Percentiles rank a stretch among this genome's conserved stretches.
Conservation (phyloP, 2,888 invertebrate genomes). For the Ryuthela nishihirai region DNA sequence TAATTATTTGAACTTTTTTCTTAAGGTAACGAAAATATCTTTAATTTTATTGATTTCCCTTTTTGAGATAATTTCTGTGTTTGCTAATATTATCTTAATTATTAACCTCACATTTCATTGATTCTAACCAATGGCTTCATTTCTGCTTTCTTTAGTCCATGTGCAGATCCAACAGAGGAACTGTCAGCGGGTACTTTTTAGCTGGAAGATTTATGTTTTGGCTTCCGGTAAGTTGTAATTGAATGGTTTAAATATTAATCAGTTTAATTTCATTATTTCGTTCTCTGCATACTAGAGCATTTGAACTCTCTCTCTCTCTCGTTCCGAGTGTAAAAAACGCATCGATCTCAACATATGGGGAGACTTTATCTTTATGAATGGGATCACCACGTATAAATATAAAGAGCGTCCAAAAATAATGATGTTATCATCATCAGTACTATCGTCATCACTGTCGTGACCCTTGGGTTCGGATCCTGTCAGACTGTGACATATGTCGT, state of each 20-base stretch:
- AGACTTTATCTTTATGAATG: too few species aligned
- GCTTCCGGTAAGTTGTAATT: constrained; percentile 50
- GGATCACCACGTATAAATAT: too few species aligned
- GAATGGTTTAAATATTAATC: background rate
- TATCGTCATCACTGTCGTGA: too few species aligned
- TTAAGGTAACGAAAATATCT: too few species aligned
- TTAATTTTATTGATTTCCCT: constrained; percentile 35
- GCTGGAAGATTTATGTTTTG: constrained; percentile 54
- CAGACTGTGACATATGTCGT: too few species aligned
- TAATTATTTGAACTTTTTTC: too few species aligned
- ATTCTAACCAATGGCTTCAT: background rate
- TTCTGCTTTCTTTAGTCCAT: constrained; percentile 48
- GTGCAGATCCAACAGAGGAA: constrained; percentile 49
- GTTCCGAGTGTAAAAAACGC: too few species aligned
- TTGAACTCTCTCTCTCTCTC: background rate
- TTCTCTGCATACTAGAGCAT: background rate
- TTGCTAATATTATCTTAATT: background rate
- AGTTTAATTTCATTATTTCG: background rate
- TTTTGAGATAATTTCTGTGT: constrained; percentile 19
- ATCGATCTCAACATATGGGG: too few species aligned
- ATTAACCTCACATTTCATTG: constrained; percentile 1
- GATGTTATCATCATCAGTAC: too few species aligned
- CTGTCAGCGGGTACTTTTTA: constrained; percentile 53
- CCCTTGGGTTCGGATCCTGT: too few species aligned
- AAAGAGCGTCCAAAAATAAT: too few species aligned